A percentile compares a stretch with the other conserved stretches of the same genome.
Evolutionary conservation across 2,113 vertebrate species (phyloP).

Genomic region (Daphoenositta chrysoptera): DNA sequence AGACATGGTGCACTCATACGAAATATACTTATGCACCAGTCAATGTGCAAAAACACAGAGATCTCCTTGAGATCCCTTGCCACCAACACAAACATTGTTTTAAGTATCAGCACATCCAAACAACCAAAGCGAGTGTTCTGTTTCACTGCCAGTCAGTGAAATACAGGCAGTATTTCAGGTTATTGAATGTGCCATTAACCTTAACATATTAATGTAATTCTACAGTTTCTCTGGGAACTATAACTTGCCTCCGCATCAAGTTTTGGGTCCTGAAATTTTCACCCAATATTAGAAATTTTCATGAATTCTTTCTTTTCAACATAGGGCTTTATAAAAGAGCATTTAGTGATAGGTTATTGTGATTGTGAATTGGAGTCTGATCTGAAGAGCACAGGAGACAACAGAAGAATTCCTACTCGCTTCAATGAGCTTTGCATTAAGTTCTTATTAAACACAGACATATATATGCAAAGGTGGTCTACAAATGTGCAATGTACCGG

Average conservation of each 20-base stretch:
- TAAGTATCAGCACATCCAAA: not conserved
- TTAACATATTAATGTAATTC: not conserved
- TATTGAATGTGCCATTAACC: not conserved
- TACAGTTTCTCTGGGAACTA: not conserved
- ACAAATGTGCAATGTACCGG: not conserved
- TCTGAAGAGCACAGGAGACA: not conserved
- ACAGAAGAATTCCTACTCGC: not conserved
- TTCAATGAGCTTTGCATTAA: not conserved
- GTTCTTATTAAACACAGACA: not conserved
- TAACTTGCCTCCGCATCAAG: not conserved
- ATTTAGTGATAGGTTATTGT: not conserved
- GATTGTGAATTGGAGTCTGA: not conserved
- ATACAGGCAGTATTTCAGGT: not conserved
- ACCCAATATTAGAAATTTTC: not conserved
- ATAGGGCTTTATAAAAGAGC: not conserved
- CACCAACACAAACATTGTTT: not conserved
- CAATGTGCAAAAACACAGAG: not conserved
- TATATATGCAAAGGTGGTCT: not conserved
- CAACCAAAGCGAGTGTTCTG: not conserved
- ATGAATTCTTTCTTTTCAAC: not conserved
- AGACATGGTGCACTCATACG: not conserved
- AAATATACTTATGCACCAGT: not conserved
- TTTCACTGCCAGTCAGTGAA: not conserved
- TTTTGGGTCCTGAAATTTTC: not conserved
- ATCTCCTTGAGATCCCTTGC: not conserved